A percentile compares a stretch with the other conserved stretches of the same genome.
These are phyloP conservation scores for Torymus texanus DNA, from an alignment of 2,888 invertebrate genomes.

Conservation along the genomic window DNA sequence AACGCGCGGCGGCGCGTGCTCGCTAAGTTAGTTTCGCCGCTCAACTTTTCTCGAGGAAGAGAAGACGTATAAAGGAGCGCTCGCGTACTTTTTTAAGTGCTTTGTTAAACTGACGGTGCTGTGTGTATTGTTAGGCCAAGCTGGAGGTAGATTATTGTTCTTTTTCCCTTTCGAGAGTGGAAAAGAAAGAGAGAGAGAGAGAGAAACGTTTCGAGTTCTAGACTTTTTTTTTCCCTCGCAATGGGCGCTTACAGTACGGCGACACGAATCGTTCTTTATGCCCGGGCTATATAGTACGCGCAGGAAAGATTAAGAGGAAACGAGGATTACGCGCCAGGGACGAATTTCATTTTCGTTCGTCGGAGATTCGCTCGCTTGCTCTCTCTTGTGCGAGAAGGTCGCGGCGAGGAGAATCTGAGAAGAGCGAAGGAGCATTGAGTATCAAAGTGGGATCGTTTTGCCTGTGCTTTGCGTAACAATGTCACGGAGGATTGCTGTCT, in stretches of 20 bases:
- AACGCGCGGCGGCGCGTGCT: neutral
- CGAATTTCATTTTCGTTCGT: constrained; percentile 15
- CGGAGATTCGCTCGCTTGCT: neutral
- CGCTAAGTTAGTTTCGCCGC: constrained; percentile 43
- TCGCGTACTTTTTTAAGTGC: constrained; percentile 20
- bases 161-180: constrained; percentile 5
- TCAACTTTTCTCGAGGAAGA: constrained; percentile 25
- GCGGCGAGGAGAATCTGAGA: too few species aligned
- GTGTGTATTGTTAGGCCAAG: constrained; percentile 25
- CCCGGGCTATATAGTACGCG: neutral
- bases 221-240: constrained; percentile 6
- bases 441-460: too few species aligned
- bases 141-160: constrained; percentile 29
- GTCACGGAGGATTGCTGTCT: too few species aligned
- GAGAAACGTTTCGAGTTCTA: constrained; percentile 14
- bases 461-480: too few species aligned
- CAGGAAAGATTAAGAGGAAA: constrained; percentile 19
- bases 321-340: neutral
- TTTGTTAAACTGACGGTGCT: constrained; percentile 36
- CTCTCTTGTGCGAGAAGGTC: too few species aligned
- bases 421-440: too few species aligned
- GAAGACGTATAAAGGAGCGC: constrained; percentile 16
- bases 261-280: constrained; percentile 28
- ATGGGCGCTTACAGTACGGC: neutral
- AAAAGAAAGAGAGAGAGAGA: constrained; percentile 18